Base-by-base conservation (phyloP, 23 tunicate genomes). In the Halocynthia roretzi region DNA sequence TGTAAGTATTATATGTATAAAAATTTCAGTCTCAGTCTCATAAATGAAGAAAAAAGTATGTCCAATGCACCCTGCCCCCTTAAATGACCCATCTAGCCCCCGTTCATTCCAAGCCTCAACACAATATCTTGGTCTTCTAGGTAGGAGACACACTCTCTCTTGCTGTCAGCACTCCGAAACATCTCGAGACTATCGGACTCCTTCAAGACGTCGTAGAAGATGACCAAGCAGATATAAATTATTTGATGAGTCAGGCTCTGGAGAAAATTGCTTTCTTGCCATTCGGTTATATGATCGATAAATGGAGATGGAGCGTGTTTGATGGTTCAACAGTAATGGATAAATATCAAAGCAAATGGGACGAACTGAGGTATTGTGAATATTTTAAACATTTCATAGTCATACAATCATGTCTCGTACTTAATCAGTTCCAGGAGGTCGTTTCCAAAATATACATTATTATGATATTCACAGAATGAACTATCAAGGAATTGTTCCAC, bases 191-290 rank as follows among this genome's bases (percentile, higher is more conserved):
- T 63, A 80, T 87, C 55, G 96, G 88, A 7, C 79, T 96, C 6
- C 88, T 96, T 44, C 88, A 83, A 31, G 53, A 81, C 52, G 92
- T 90, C 17, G 80, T 50, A 10, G 81, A 89, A 9, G 85, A 90
- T 58, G 50, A 19, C 8, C 88, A 96, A 52, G 80, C 82, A 23
- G 99, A 96, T 82, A 79, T 96, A 71, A 96, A 96, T 68, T 96
- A 96, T 66, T 68, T 96, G 87, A 90, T 96, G 93, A 85, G 88
- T 60, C 84, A 91, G 18, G 92, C 96, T 14, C 80, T 96, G 57
- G 99, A 96, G 19, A 96, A 96, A 75, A 78, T 96, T 51, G 85
- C 99, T 14, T 96, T 96, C 75, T 69, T 96, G 19, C 99, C 99
- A 4, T 96, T 96, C 66, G 99, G 99, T 48, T 96, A 96, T 55